Percentiles rank a stretch among this genome's conserved stretches.
These are phyloP conservation scores for Chloromyia formosa DNA, from an alignment of 2,888 invertebrate genomes.

Conservation along the genomic window DNA sequence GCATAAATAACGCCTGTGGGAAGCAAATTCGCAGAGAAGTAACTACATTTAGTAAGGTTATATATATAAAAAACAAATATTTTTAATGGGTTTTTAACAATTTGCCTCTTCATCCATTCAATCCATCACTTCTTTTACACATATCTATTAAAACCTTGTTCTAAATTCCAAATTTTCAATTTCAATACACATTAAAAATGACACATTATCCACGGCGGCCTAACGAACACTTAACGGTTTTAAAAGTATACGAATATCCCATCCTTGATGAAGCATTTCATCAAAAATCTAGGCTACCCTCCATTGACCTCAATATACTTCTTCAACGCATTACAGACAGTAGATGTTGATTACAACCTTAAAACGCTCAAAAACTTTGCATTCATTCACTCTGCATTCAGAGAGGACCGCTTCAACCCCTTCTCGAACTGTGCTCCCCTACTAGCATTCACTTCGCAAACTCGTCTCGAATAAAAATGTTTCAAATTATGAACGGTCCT, in stretches of 20 bases:
- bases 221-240: not conserved
- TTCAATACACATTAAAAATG: no score
- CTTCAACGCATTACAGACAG: slow-evolving; percentile 17
- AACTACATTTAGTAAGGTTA: no score
- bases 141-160: no score
- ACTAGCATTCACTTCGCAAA: not conserved
- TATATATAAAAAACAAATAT: no score
- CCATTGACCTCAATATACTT: slow-evolving; percentile 28
- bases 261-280: slow-evolving; percentile 22
- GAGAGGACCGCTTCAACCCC: not conserved
- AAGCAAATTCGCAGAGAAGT: no score
- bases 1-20: no score
- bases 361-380: not conserved
- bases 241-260: not conserved
- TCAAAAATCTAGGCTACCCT: slow-evolving; percentile 24
- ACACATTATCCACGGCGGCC: no score
- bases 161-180: no score
- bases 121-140: no score
- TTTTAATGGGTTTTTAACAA: no score
- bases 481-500: slow-evolving; percentile 50
- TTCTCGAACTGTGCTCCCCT: not conserved
- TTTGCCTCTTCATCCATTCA: no score
- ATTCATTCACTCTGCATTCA: not conserved
- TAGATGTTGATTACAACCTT: slow-evolving; percentile 29
- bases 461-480: slow-evolving; percentile 45